Evolutionary conservation across 2,797 vertebrate species (phyloP), one percentile per base, ranked within the genome.

Genomic region (Cyclopterus lumpus): DNA sequence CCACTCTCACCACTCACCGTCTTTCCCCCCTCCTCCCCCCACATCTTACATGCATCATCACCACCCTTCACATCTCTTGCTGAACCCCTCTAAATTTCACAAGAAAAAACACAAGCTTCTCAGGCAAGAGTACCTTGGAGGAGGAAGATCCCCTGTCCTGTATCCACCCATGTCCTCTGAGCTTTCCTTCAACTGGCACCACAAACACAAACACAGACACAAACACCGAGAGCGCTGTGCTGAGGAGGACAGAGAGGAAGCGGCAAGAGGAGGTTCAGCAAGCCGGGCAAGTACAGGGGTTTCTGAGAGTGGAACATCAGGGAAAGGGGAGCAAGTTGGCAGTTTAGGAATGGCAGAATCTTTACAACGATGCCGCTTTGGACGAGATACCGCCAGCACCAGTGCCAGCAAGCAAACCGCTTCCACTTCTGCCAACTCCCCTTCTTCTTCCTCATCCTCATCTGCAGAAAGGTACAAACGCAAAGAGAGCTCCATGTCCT

Each of bases 51-150:
- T 99, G 95, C 98, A 99, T 80, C 95, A 98, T 49, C 97, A 98
- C 79, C 95, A 96, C 82, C 96, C 97, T 49, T 97, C 95, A 0
- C 95, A 96, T 86, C 93, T 99, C 69, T 91, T 99, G 80, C 96
- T 99, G 67, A 99, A 99, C 79, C 98, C 97, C 51, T 96, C 97
- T 60, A 99, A 99, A 86, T 99, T 98, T 65, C 98, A 98, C 91
- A 99, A 99, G 95, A 99, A 99, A 91, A 99, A 99, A 90, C 98
- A 99, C 82, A 99, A 99, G 93, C 94, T 99, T 36, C 91, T 99
- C 8, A 94, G 97, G 71, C 98, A 97, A 92, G 98, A 99, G 83
- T 99, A 92, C 95, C 95, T 89, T 59, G 93, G 94, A 65, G 93
- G 91, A 65, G 94, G 92, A 40, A 89, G 95, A 75, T 91, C 95